Evolutionary conservation across 2,888 invertebrate species (phyloP).

Genomic region (Scrobipalpa costella): DNA sequence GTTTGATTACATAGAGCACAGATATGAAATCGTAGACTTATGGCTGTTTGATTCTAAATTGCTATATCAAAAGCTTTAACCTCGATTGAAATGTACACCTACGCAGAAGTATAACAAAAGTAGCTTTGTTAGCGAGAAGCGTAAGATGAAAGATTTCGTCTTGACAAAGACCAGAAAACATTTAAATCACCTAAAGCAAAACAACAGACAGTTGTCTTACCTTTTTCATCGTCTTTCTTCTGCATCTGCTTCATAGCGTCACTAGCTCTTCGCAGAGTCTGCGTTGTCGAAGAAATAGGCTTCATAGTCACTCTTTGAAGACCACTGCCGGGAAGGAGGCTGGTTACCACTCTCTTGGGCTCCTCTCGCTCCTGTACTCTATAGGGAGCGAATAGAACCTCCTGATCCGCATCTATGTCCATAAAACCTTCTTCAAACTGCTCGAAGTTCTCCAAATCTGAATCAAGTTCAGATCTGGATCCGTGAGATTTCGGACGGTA

Average conservation of each 20-base stretch:
- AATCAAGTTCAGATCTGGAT: constrained; percentile 67
- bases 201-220: constrained; percentile 48
- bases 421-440: constrained; percentile 70
- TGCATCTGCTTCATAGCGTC: constrained; percentile 57
- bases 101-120: neutral
- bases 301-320: constrained; percentile 65
- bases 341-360: constrained; percentile 64
- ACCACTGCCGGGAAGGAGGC: constrained; percentile 71
- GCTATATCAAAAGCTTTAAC: neutral
- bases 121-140: neutral
- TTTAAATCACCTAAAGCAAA: too few relatives aligned
- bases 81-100: neutral
- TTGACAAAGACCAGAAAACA: neutral
- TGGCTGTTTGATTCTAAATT: neutral
- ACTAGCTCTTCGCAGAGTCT: constrained; percentile 53
- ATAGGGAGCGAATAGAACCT: constrained; percentile 57
- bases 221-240: constrained; percentile 59
- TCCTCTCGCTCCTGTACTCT: constrained; percentile 62
- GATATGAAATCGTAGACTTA: neutral
- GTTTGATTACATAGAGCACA: neutral
- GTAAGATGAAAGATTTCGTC: neutral
- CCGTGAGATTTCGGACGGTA: constrained; percentile 62
- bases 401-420: constrained; percentile 72
- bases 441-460: constrained; percentile 71
- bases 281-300: constrained; percentile 58